Evolutionary conservation across 2,113 vertebrate genomes (phyloP), one percentile per base, ranked within the genome.

Genomic region (Vombatus ursinus): DNA sequence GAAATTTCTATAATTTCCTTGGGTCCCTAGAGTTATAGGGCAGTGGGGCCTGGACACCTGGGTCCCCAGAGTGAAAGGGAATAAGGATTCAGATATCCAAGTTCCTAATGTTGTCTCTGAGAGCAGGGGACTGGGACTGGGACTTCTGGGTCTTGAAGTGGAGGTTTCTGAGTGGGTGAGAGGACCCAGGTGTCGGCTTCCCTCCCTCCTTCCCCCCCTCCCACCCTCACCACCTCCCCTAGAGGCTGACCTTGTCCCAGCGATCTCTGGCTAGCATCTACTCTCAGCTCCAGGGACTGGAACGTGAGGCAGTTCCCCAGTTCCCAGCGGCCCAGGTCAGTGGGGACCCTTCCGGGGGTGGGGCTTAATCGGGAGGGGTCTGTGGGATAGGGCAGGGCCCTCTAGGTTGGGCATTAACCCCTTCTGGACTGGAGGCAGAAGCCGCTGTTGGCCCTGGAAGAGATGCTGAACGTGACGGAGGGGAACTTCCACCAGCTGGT

Each of bases 401-500:
- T 50, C 12, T 6, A 0, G 0, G 10, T 50, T 52, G 37, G 0
- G 10, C 91, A 31, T 90, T 47, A 1, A 0, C 10, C 19, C 47
- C 7, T 8, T 19, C 16, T 26, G 28, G 25, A 44, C 89, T 54
- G 68, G 16, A 48, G 24, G 7, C 98, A 99, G 99, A 99, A 98
- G 97, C 99, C 98, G 52, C 98, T 99, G 97, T 97, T 98, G 97
- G 99, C 99, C 93, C 98, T 99, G 96, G 99, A 99, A 97, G 99
- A 99, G 98, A 99, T 99, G 31, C 98, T 99, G 95, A 99, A 99
- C 92, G 97, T 98, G 95, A 99, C 99, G 0, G 99, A 99, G 97
- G 99, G 99, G 23, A 99, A 99, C 98, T 99, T 99, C 96, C 99
- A 99, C 97, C 99, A 99, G 97, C 94, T 99, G 93, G 99, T 99